Conservation (phyloP, 2,113 vertebrate species). For the Capra hircus region DNA sequence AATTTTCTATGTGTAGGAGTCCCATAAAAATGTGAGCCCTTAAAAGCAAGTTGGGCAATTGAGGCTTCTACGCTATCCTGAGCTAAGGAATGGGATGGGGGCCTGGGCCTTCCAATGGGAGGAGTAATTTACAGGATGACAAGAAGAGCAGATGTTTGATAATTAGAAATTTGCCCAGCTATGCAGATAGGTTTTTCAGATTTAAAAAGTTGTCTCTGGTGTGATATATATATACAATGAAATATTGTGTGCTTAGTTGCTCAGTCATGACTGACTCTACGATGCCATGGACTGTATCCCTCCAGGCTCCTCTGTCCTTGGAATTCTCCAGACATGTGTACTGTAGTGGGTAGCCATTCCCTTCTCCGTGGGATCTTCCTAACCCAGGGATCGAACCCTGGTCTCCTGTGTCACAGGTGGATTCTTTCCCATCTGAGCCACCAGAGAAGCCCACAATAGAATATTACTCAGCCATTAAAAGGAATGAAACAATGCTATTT, state of each 20-base stretch:
- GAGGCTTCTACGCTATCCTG: not conserved
- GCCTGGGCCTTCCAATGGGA: not conserved
- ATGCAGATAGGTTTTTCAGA: not conserved
- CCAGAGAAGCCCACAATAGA: not conserved
- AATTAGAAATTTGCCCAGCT: not conserved
- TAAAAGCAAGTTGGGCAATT: not conserved
- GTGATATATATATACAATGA: not conserved
- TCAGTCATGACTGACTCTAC: not conserved
- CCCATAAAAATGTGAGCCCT: not conserved
- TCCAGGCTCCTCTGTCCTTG: not conserved
- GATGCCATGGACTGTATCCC: not conserved
- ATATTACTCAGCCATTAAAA: not conserved
- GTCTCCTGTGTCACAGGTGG: not conserved
- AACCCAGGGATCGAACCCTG: not conserved
- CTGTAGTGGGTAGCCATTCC: not conserved
- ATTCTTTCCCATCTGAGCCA: not conserved
- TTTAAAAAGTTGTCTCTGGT: not conserved
- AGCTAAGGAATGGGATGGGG: not conserved
- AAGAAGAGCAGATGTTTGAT: not conserved
- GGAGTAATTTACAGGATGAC: not conserved
- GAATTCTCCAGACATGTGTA: not conserved
- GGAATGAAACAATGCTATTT: not conserved
- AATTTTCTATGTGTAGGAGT: not conserved
- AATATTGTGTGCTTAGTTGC: not conserved
- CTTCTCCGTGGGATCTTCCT: not conserved